A percentile compares a stretch with the other conserved stretches of the same genome.
These are phyloP conservation scores for Pleuronectes platessa DNA, from an alignment of 2,113 vertebrate genomes.

Conservation along the genomic window DNA sequence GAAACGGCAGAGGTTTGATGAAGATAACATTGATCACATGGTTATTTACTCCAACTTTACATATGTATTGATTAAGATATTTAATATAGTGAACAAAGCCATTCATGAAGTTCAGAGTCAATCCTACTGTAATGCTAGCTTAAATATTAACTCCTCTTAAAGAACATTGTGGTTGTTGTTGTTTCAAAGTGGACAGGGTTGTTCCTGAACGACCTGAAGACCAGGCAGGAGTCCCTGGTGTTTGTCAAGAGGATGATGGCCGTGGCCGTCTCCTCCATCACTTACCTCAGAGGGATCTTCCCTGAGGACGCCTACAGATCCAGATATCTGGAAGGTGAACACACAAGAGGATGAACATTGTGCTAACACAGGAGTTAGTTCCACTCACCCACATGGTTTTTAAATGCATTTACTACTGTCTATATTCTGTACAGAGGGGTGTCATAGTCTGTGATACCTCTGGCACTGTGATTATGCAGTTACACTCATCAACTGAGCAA, in stretches of 20 bases:
- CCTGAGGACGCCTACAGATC: slow-evolving; percentile 93
- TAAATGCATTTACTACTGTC: too few species aligned
- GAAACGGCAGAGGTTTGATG: slow-evolving; percentile 67
- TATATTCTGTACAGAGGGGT: too few species aligned
- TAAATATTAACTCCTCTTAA: not conserved
- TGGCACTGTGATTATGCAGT: too few species aligned
- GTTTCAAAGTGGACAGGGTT: slow-evolving; percentile 69
- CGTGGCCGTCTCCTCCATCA: slow-evolving; percentile 92
- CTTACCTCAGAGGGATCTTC: slow-evolving; percentile 95
- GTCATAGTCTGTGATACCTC: too few species aligned
- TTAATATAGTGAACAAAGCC: slow-evolving; percentile 15
- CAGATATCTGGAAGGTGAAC: slow-evolving; percentile 92
- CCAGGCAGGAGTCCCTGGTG: slow-evolving; percentile 87
- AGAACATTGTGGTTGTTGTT: not conserved
- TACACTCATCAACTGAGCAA: too few species aligned
- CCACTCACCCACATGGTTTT: too few species aligned
- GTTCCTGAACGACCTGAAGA: slow-evolving; percentile 80
- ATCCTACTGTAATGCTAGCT: not conserved
- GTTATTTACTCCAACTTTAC: not conserved
- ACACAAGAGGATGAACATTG: not conserved
- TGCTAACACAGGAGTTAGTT: too few species aligned
- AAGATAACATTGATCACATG: fast-evolving
- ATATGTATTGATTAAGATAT: not conserved
- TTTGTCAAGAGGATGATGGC: slow-evolving; percentile 93
- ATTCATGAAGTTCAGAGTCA: not conserved